Base-by-base conservation (phyloP, 2,888 invertebrate species). In the Parelbella ahira region DNA sequence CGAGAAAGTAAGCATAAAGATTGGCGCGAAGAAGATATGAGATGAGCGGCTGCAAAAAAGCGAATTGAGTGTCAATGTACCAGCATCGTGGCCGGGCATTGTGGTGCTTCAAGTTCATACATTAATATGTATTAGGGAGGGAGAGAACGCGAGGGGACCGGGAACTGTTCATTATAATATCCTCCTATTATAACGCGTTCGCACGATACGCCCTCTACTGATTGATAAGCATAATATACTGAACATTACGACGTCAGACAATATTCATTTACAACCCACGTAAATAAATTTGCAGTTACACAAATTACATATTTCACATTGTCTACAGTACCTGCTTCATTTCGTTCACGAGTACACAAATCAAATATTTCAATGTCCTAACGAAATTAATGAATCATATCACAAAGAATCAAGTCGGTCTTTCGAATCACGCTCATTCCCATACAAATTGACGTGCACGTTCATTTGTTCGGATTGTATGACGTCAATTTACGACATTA, bases 111-210 rank as follows among this genome's bases (percentile, higher is more conserved):
- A 83, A 79, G 84, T 80, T 83, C 77, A 75, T 75, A 76, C 77
- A 84, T 86, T 86, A 82, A 84, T 83, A 86, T 84, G 83, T 84
- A 82, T 84, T 84, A 78, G 80, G 74, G 77, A 76, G 77, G 73
- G 72, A 63, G 59, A 49, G 48, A 44, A 53, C 55, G 58, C 52
- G 73, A 78, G 83, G 81, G 82, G 81, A 62, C 75, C 69, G 68
- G 66, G 75, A 75, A 79, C 82, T 81, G 83, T 86, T 86, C 84
- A 86, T 83, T 86, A 83, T 86, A 83, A 87, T 87, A 81, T 86
- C 86, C 86, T 73, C 76, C 65, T 78, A 84, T 83, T 83, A 83
- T 82, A 77, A 80, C 79, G 80, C 80, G 83, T 80, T 84, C 84
- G 81, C 84, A 84, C 84, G 86, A 79, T 74, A 68, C 59, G 56